phyloP scores from a whole-genome alignment of 2,888 invertebrate genomes.

The Allygus modestus region DNA sequence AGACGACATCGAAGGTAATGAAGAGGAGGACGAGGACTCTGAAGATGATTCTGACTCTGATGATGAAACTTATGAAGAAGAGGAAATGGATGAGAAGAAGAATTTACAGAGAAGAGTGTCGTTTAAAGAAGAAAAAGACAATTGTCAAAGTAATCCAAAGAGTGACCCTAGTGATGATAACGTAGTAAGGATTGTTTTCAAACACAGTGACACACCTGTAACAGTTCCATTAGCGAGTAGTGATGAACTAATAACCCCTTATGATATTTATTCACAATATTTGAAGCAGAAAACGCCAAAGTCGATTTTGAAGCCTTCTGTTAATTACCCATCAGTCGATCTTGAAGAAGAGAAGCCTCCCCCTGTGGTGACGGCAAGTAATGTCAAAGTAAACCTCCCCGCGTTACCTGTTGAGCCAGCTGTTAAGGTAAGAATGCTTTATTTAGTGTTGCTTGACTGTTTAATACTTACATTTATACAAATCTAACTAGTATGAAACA shows the following conservation, averaged over 20 bases:
- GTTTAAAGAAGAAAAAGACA: constrained; percentile 63
- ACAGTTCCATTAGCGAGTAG: neutral
- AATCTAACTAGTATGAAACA: too few species aligned
- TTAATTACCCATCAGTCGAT: neutral
- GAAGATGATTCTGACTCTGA: constrained; percentile 67
- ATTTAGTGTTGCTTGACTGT: too few species aligned
- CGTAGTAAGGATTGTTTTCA: constrained; percentile 15
- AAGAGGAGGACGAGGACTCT: constrained; percentile 54
- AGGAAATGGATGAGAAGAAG: constrained; percentile 60
- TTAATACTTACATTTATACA: too few species aligned
- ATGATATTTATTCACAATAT: constrained; percentile 8
- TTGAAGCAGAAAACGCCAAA: neutral
- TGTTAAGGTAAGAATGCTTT: neutral
- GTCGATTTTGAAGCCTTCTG: neutral
- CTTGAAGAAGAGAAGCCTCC: neutral
- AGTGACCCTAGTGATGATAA: constrained; percentile 68
- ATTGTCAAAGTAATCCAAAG: constrained; percentile 60
- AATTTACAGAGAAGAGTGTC: constrained; percentile 40
- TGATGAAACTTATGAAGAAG: constrained; percentile 71
- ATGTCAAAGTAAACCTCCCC: neutral
- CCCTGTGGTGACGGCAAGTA: neutral
- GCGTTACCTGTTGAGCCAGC: neutral
- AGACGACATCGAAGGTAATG: constrained; percentile 49
- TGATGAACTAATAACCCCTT: neutral
- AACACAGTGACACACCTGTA: neutral